Percentiles rank a stretch among this genome's conserved stretches.
These are phyloP conservation scores for Coluber constrictor DNA, from an alignment of 2,797 vertebrate species.

Conservation along the genomic window DNA sequence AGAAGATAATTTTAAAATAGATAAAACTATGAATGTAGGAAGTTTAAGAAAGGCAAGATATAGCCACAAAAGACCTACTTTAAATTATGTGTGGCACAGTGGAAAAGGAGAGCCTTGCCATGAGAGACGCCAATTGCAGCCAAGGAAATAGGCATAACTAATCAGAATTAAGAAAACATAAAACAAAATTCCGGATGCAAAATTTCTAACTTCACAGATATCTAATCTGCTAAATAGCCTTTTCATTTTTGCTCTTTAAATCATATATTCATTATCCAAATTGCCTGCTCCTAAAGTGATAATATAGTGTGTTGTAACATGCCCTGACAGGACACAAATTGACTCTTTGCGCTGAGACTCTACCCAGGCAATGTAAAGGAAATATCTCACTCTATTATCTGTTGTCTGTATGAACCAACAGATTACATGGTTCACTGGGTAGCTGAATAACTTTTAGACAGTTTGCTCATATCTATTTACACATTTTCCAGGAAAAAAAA, in stretches of 20 bases:
- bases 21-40: not conserved
- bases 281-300: conserved; percentile 73
- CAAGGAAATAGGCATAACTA: conserved; percentile 42
- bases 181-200: conserved; percentile 62
- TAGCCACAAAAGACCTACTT: not conserved
- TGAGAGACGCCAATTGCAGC: conserved; percentile 45
- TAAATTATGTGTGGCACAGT: conserved; percentile 46
- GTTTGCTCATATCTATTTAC: conserved; percentile 80
- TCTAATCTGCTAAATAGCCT: conserved; percentile 61
- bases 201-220: conserved; percentile 62
- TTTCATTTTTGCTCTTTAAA: conserved; percentile 56
- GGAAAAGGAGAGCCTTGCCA: conserved; percentile 63
- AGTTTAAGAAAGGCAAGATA: not conserved
- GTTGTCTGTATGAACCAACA: conserved; percentile 79
- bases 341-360: conserved; percentile 69
- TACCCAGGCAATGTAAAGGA: conserved; percentile 69
- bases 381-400: conserved; percentile 83
- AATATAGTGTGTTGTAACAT: conserved; percentile 76
- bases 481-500: conserved; percentile 73
- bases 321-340: conserved; percentile 76
- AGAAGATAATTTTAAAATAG: not conserved
- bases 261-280: conserved; percentile 79
- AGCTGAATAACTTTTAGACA: conserved; percentile 79
- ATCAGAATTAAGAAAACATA: conserved; percentile 60
- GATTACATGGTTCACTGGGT: conserved; percentile 78